Percentiles rank a stretch among this genome's conserved stretches.
These are phyloP conservation scores for Brachypodius melanocephalos DNA, from an alignment of 2,113 vertebrate genomes.

Conservation along the genomic window DNA sequence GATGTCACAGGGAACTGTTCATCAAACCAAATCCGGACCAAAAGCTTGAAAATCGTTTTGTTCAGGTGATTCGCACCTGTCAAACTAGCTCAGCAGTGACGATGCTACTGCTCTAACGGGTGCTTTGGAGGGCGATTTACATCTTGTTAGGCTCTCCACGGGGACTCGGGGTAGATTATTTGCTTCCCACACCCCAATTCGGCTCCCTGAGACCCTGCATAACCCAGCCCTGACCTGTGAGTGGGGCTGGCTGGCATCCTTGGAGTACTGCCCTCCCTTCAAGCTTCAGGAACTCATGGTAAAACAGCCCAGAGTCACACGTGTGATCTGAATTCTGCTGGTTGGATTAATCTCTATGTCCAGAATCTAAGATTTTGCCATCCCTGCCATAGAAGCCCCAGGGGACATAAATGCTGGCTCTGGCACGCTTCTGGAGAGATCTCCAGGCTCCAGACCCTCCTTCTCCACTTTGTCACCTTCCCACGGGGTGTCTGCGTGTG, in stretches of 20 bases:
- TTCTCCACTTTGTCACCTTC: not conserved
- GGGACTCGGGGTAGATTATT: not conserved
- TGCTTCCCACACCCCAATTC: rapidly evolving
- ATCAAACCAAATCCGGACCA: not conserved
- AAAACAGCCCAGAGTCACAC: rapidly evolving
- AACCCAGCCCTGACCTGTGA: not conserved
- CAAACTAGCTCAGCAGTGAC: not conserved
- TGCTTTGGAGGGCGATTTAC: not conserved
- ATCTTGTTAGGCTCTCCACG: not conserved
- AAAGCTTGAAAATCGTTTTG: not conserved
- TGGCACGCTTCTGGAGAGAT: not conserved
- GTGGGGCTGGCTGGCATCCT: not conserved
- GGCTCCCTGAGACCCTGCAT: rapidly evolving
- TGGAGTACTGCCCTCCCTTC: no score
- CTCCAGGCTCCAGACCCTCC: not conserved
- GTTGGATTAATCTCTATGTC: rapidly evolving
- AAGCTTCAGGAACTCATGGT: not conserved
- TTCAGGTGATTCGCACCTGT: not conserved
- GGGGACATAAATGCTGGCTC: not conserved
- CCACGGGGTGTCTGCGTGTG: rapidly evolving
- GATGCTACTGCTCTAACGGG: not conserved
- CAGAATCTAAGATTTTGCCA: not conserved
- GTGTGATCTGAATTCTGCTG: not conserved
- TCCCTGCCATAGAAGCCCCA: not conserved
- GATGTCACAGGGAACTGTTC: not conserved